A percentile compares a stretch with the other conserved stretches of the same genome.
phyloP scores from a whole-genome alignment of 2,888 invertebrate species.

The Nomada ruficornis region DNA sequence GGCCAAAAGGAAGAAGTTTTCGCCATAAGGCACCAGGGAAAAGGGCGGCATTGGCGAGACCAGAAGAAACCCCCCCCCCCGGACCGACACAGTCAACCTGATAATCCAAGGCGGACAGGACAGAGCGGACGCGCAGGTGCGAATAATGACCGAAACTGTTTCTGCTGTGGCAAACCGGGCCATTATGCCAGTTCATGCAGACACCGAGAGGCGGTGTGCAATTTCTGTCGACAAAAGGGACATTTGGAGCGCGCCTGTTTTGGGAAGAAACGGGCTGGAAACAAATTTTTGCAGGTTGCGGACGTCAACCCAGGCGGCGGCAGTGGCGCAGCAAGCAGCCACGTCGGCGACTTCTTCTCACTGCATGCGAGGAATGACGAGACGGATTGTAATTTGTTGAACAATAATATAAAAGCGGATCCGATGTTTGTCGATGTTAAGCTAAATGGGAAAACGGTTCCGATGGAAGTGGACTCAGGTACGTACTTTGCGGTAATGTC shows the following conservation, averaged over 20 bases:
- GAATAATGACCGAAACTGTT: background rate
- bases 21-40: background rate
- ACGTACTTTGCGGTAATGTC: background rate
- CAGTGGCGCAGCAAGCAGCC: background rate
- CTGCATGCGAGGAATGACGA: background rate
- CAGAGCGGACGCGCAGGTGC: background rate
- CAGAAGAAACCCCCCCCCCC: too few relatives aligned
- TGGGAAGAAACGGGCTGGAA: background rate
- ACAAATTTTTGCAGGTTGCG: background rate
- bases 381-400: background rate
- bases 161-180: background rate
- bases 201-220: background rate
- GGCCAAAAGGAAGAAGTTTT: background rate
- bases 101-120: background rate
- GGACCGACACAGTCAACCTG: too few relatives aligned
- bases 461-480: background rate
- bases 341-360: background rate
- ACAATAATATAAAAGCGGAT: too few relatives aligned
- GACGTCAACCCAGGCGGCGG: background rate
- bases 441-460: background rate
- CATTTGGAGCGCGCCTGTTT: background rate
- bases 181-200: background rate
- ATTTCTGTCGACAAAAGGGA: background rate
- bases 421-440: background rate
- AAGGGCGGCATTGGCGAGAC: background rate